Base-by-base conservation (phyloP, 2,888 invertebrate species). In the Eledone cirrhosa region DNA sequence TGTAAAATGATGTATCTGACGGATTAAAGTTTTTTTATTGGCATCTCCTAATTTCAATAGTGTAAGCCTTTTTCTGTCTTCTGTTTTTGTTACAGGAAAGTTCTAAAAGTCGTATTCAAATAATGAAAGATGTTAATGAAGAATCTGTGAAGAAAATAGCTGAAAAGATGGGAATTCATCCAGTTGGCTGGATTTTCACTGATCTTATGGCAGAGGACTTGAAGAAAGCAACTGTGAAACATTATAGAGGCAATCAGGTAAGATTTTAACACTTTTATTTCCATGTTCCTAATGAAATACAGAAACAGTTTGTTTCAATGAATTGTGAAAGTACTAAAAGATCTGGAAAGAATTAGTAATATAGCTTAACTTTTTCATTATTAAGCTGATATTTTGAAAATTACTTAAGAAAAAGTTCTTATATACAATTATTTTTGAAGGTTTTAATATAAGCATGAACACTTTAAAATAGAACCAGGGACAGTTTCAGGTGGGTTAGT, bases 161-260 rank as follows among this genome's bases (percentile, higher is more conserved):
- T 65, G 91, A 89, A 47, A 93, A 93, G 79, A 93, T 99, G 80
- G 96, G 96, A 31, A 93, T 99, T 86, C 91, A 92, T 82, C 92
- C 93, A 89, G 95, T 99, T 82, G 99, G 99, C 80, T 99, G 99
- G 99, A 96, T 99, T 86, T 99, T 99, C 92, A 99, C 99, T 27
- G 99, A 99, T 93, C 93, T 99, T 82, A 93, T 97, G 87, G 94
- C 96, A 80, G 94, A 95, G 84, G 95, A 97, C 92, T 92, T 94
- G 69, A 94, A 94, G 86, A 93, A 93, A 87, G 98, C 98, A 88
- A 96, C 96, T 83, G 93, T 93, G 31, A 92, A 92, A 83, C 91
- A 92, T 84, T 91, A 92, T 80, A 87, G 93, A 78, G 91, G 91
- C 79, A 91, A 92, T 83, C 89, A 91, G 83, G 97, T 97, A 91